These are phyloP conservation scores for Lordiphosa clarofinis DNA, from an alignment of 1,140 invertebrate species.

Conservation along the genomic window DNA sequence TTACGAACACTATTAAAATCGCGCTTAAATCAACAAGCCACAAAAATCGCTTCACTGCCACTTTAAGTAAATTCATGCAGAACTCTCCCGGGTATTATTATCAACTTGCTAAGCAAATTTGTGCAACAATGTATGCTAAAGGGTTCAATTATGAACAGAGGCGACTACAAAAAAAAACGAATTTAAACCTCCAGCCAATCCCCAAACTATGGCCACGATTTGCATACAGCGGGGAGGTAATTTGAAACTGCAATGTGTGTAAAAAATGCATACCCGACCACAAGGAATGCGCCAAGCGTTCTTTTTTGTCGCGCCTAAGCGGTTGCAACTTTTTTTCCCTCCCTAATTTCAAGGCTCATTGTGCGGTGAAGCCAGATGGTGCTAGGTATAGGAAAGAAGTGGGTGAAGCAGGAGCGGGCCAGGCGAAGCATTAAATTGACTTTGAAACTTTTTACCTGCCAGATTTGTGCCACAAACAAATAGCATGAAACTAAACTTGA, in stretches of 20 bases:
- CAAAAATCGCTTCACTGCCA: slow-evolving; percentile 24
- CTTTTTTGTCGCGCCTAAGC: slow-evolving; percentile 47
- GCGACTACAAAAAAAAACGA: slow-evolving; percentile 18
- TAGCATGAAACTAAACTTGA: slow-evolving; percentile 64
- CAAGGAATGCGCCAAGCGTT: slow-evolving; percentile 36
- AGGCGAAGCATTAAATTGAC: slow-evolving; percentile 69
- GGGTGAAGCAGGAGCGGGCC: no score
- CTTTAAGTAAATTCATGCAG: slow-evolving; percentile 19
- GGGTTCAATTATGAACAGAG: slow-evolving; percentile 69
- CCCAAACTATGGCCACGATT: background rate
- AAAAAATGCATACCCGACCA: slow-evolving; percentile 32
- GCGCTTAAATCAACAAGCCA: background rate
- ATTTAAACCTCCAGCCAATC: slow-evolving; percentile 25
- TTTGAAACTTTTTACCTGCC: slow-evolving; percentile 71
- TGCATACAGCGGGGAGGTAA: slow-evolving; percentile 31
- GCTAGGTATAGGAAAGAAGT: no score
- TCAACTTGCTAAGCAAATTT: slow-evolving; percentile 59
- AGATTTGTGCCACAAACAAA: slow-evolving; percentile 33
- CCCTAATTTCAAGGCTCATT: slow-evolving; percentile 71
- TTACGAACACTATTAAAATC: no score
- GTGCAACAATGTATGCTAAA: slow-evolving; percentile 51
- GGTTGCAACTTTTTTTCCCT: slow-evolving; percentile 33
- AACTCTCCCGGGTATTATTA: slow-evolving; percentile 50
- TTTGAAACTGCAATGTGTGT: slow-evolving; percentile 27
- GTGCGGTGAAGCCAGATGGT: slow-evolving; percentile 19